Evolutionary conservation across 2,888 invertebrate genomes (phyloP).

Genomic region (Fragum whitleyi): DNA sequence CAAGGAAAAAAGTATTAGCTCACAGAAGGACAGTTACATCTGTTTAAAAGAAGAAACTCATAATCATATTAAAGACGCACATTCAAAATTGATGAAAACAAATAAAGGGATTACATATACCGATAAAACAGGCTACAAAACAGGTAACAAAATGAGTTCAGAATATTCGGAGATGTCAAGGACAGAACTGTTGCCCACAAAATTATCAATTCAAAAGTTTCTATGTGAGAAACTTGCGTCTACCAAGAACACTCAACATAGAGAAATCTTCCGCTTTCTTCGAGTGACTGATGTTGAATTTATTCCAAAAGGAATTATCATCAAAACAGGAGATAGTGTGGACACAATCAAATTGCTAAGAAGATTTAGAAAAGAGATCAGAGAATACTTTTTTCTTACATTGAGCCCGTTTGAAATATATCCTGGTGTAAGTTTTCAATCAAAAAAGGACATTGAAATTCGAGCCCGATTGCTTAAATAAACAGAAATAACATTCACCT

Average conservation of each 20-base stretch:
- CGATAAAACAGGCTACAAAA: not conserved
- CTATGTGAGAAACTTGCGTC: not conserved
- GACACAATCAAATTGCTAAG: not conserved
- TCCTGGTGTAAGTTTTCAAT: not conserved
- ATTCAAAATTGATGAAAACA: no score
- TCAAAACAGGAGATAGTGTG: not conserved
- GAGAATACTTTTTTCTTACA: not conserved
- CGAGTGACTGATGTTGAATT: not conserved
- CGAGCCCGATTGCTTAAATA: no score
- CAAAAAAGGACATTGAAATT: not conserved
- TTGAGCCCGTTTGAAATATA: not conserved
- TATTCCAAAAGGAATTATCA: not conserved
- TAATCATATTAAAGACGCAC: no score
- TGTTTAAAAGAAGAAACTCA: no score
- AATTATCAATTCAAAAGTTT: not conserved
- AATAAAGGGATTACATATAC: no score
- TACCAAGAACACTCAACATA: not conserved
- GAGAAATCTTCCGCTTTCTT: not conserved
- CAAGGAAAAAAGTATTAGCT: no score
- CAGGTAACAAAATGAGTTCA: not conserved
- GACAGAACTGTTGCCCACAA: not conserved
- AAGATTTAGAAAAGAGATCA: not conserved
- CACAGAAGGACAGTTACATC: no score
- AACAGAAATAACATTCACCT: no score
- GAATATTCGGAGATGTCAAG: no score